Evolutionary conservation across 1,140 invertebrate genomes (phyloP), one percentile per base, ranked within the genome.

Genomic region (Drosophila subobscura): DNA sequence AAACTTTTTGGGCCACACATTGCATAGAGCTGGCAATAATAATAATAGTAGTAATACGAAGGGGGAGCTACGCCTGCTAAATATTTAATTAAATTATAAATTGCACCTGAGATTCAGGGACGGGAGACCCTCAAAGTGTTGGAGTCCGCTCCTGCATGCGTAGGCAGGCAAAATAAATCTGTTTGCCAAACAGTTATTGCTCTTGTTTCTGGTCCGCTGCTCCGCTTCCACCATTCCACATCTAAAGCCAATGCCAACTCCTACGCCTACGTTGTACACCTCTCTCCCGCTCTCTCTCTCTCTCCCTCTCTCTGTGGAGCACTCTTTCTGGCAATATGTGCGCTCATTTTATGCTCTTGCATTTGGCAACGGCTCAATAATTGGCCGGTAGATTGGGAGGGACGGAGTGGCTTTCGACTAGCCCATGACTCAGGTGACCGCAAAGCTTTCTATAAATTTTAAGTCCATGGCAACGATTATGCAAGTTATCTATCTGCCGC

Each of bases 161-260:
- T 57, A 42, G 50, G 33, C 72, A 76, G 58, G 33, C 68, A 72
- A 86, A 83, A 86, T 86, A 86, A 86, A 86, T 86, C 83, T 86
- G 83, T 86, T 86, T 88, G 83, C 83, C 83, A 86, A 86, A 86
- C 83, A 86, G 83, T 86, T 86, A 86, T 86, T 86, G 81, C 81
- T 72, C 81, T 74, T 86, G 81, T 86, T 88, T 81, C 58, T 71
- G 56, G 70, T 51, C 63, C 77, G 58, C 61, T 71, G 56, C 70
- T 59, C 56, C 78, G 54, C 51, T 55, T 44, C 51, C 56, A 54
- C 79, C 59, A 37, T 0, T 4, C 23, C 25, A 22, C 54, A 42
- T 29, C 55, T 20, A 37, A 56, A 68, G 46, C 33, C 68, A 68
- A 68, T 68, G 65, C 65, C 65, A 68, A 68, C 65, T 56, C 33